Base-by-base conservation (phyloP, 1,140 invertebrate genomes). In the Neodiprion fabricii region DNA sequence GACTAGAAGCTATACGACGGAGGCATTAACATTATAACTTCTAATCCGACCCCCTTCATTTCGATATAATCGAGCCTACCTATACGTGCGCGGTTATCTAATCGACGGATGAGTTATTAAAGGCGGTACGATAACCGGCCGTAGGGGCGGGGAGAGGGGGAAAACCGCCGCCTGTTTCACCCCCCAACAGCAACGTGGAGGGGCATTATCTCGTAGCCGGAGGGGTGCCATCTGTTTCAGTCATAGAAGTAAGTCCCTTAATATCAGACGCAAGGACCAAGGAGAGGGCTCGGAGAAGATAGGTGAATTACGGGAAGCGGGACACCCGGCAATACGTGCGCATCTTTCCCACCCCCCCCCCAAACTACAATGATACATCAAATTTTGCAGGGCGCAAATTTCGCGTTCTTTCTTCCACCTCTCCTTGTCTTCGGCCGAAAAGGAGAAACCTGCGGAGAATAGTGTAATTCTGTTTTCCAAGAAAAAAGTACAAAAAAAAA, bases 181-280 rank as follows among this genome's bases (percentile, higher is more conserved):
- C 12, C 49, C 48, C 49, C 48, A 53, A 17, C 47, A 14, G 61
- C 61, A 23, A 14, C 69, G 71, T 40, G 5, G 69, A 66, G 74
- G 71, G 75, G 81, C 82, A 85, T 85, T 87, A 87, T 86, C 85
- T 81, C 72, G 70, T 86, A 80, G 85, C 84, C 85, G 74, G 77
- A 82, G 84, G 85, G 82, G 66, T 79, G 81, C 85, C 86, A 88
- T 88, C 86, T 86, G 86, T 85, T 86, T 83, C 81, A 76, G 67
- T 77, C 40, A 77, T 76, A 76, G 81, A 76, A 40, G 69, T 81
- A 76, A 40, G 69, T 81, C 81, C 84, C 79, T 61, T 17, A 61
- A 61, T 61, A 61, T 61, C 53, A 17, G n/a, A 4, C 28, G 53
- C 53, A 61, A 17, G n/a, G 53, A 14, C 53, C 53, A 12, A 40